Base-by-base conservation (phyloP, 2,888 invertebrate genomes). In the Hypsopygia costalis region DNA sequence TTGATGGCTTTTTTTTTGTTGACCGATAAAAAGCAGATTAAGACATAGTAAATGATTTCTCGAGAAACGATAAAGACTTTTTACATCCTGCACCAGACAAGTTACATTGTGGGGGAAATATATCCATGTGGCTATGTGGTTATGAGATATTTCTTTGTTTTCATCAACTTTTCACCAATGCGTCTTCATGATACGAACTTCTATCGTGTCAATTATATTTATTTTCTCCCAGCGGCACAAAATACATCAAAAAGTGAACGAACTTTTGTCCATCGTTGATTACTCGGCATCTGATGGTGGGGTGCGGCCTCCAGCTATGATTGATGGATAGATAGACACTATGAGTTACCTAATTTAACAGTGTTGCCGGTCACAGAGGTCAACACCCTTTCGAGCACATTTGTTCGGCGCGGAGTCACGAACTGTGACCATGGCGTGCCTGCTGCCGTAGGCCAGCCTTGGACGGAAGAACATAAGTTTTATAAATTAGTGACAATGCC, bases 401-500 rank as follows among this genome's bases (percentile, higher is more conserved):
- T 53, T 47, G 52, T 51, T 52, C 47, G 51, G 46, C 48, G 43
- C 42, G 43, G 28, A 58, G 61, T 64, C 64, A 64, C 65, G 61
- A 69, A 49, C 52, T 52, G 46, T 42, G 46, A 44, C 47, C 44
- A 52, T 60, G 62, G 53, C 60, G 50, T 41, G 52, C 52, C 51
- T n/a, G 51, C 21, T 21, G 55, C 58, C 58, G 51, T 51, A 54
- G 51, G 52, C 58, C 61, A 70, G 69, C 73, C 77, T 75, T 69
- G 74, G 67, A 61, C 63, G 72, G 75, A 77, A 76, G 75, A 80
- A 74, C 71, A 74, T 71, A 81, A 74, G 73, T 81, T 80, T 83
- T 79, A 81, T 81, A 83, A 83, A 86, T 85, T 81, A 81, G 82
- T 83, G 82, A 86, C 85, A 85, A 85, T 85, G 78, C 77, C 74